These are phyloP conservation scores for Craterocephalus amniculus DNA, from an alignment of 2,797 vertebrate species.

Conservation along the genomic window DNA sequence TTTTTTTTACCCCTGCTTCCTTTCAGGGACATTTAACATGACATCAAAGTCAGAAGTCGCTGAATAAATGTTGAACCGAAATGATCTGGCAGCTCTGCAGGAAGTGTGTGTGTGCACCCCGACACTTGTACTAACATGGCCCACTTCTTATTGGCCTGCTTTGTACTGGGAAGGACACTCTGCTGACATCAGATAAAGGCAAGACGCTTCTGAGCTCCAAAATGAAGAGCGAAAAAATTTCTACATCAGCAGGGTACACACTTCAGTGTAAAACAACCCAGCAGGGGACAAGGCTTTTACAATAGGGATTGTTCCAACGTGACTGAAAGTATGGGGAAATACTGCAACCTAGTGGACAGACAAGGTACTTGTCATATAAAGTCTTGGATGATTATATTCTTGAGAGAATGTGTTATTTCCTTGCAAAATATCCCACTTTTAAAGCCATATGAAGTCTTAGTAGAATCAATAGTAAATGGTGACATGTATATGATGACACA, in stretches of 20 bases:
- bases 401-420: not conserved
- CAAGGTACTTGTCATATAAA: not conserved
- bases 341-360: slow-evolving; percentile 21
- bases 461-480: not conserved
- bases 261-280: slow-evolving; percentile 34
- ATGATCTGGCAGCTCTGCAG: slow-evolving; percentile 55
- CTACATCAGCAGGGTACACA: slow-evolving; percentile 42
- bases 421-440: not conserved
- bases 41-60: slow-evolving; percentile 44
- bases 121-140: slow-evolving; percentile 38
- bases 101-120: slow-evolving; percentile 36
- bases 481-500: not conserved
- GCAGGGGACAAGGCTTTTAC: slow-evolving; percentile 20
- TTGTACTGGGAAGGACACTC: slow-evolving; percentile 42
- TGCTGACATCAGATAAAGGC: slow-evolving; percentile 44
- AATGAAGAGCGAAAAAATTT: slow-evolving; percentile 16
- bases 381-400: not conserved
- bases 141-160: slow-evolving; percentile 25
- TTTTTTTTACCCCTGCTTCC: not conserved
- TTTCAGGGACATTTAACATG: slow-evolving; percentile 32
- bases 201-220: slow-evolving; percentile 21
- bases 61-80: slow-evolving; percentile 39
- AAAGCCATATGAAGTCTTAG: not conserved
- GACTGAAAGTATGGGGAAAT: not conserved
- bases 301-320: slow-evolving; percentile 2